Evolutionary conservation across 2,888 invertebrate genomes (phyloP).

Genomic region (Osmoderma eremita): DNA sequence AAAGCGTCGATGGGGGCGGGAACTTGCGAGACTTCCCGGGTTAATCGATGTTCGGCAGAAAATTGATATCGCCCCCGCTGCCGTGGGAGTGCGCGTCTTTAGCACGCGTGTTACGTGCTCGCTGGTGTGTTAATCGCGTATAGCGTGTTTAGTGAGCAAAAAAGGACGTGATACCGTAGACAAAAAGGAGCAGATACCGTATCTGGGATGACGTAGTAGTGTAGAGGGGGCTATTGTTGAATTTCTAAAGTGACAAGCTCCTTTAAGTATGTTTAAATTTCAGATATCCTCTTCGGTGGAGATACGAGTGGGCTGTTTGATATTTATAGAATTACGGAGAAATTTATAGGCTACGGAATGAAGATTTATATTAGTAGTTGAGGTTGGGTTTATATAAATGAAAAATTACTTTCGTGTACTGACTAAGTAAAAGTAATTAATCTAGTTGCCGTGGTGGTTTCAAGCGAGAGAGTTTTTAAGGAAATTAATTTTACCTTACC

Average conservation of each 20-base stretch:
- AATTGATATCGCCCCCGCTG: conserved; percentile 16
- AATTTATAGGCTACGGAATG: too few relatives aligned
- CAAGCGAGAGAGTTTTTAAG: too few relatives aligned
- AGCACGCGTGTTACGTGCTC: conserved; percentile 3
- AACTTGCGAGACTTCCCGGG: conserved; percentile 12
- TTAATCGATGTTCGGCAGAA: conserved; percentile 23
- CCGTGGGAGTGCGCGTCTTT: background rate
- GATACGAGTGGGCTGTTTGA: background rate
- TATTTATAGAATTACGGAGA: conserved; percentile 12
- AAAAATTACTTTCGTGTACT: too few relatives aligned
- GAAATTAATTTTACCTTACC: too few relatives aligned
- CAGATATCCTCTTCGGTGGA: conserved; percentile 10
- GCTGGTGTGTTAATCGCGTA: background rate
- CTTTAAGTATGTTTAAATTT: conserved; percentile 16
- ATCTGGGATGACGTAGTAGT: conserved; percentile 9
- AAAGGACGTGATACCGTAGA: conserved; percentile 24
- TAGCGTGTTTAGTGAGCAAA: conserved; percentile 3
- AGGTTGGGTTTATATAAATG: too few relatives aligned
- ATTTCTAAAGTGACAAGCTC: conserved; percentile 18
- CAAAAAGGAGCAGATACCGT: conserved; percentile 24
- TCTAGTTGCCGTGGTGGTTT: too few relatives aligned
- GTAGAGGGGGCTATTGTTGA: conserved; percentile 10
- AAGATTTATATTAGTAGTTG: too few relatives aligned
- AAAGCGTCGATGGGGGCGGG: conserved; percentile 18
- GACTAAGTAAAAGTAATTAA: too few relatives aligned